Conservation (phyloP, 2,113 vertebrate species). For the Telmatochromis sp. region DNA sequence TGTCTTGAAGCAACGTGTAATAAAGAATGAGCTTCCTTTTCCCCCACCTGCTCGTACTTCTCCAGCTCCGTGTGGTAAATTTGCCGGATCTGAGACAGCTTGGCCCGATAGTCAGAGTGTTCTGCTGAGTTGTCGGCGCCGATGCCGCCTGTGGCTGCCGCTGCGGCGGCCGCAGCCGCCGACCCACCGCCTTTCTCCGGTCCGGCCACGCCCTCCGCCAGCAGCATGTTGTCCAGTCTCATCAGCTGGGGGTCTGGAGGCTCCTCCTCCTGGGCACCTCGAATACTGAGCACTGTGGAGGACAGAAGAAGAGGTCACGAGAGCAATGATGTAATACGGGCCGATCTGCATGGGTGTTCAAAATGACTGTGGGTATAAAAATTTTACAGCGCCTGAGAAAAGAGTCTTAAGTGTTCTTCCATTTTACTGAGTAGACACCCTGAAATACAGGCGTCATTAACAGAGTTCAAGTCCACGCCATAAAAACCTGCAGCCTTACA, state of each 20-base stretch:
- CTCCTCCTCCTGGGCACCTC: slow-evolving; percentile 95
- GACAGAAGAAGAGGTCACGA: neutral
- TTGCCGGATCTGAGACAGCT: slow-evolving; percentile 93
- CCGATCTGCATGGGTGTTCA: neutral
- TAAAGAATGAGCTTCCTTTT: neutral
- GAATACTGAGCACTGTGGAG: slow-evolving; percentile 90
- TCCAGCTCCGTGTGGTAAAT: slow-evolving; percentile 99
- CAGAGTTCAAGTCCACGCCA: slow-evolving; percentile 56
- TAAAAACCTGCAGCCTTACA: slow-evolving; percentile 54
- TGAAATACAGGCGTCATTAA: slow-evolving; percentile 60
- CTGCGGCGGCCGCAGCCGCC: slow-evolving; percentile 82
- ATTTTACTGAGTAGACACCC: slow-evolving; percentile 3
- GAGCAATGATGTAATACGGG: neutral
- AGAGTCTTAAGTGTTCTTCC: neutral
- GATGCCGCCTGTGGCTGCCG: slow-evolving; percentile 81
- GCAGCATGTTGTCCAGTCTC: slow-evolving; percentile 97
- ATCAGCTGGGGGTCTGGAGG: slow-evolving; percentile 96
- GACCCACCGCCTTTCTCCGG: slow-evolving; percentile 93
- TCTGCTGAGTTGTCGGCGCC: slow-evolving; percentile 93
- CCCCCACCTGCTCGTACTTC: slow-evolving; percentile 94
- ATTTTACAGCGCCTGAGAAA: neutral
- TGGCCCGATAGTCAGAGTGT: slow-evolving; percentile 96
- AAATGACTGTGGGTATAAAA: neutral
- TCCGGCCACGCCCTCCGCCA: slow-evolving; percentile 92
- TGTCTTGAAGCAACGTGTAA: neutral